A percentile compares a stretch with the other conserved stretches of the same genome.
These are phyloP conservation scores for Porphyrio hochstetteri DNA, from an alignment of 2,113 vertebrate species.

Conservation along the genomic window DNA sequence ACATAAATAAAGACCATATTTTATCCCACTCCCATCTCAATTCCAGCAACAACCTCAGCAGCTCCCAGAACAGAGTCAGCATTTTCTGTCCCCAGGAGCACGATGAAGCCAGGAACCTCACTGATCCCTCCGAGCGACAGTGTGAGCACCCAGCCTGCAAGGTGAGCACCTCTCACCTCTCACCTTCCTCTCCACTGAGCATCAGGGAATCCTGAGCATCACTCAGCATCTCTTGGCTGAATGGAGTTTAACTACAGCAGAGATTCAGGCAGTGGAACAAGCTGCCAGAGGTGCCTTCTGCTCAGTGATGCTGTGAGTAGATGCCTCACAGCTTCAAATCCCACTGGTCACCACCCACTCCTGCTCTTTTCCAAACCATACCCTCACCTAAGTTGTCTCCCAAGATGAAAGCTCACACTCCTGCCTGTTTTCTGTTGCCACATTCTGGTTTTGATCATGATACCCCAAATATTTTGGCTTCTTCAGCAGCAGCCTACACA, in stretches of 20 bases:
- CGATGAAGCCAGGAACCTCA: neutral
- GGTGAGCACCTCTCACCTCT: accelerated
- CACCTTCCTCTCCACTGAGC: neutral
- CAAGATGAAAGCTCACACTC: neutral
- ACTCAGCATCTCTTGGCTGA: neutral
- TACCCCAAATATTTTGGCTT: neutral
- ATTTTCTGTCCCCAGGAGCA: neutral
- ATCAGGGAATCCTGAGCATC: no score
- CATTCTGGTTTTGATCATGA: accelerated
- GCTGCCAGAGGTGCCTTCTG: no score
- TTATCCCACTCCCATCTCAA: neutral
- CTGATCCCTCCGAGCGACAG: no score
- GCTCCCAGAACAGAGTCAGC: neutral
- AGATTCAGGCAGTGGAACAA: accelerated
- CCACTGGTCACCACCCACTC: neutral
- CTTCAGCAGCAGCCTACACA: neutral
- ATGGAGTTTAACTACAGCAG: neutral
- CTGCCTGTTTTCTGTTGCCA: neutral
- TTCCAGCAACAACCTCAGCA: neutral
- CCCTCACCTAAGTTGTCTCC: neutral
- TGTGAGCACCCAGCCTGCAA: neutral
- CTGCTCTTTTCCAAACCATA: neutral
- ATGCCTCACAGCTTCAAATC: neutral
- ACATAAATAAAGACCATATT: neutral
- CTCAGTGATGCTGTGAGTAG: neutral